Evolutionary conservation across 2,113 vertebrate genomes (phyloP).

Genomic region (Gracilinanus agilis): DNA sequence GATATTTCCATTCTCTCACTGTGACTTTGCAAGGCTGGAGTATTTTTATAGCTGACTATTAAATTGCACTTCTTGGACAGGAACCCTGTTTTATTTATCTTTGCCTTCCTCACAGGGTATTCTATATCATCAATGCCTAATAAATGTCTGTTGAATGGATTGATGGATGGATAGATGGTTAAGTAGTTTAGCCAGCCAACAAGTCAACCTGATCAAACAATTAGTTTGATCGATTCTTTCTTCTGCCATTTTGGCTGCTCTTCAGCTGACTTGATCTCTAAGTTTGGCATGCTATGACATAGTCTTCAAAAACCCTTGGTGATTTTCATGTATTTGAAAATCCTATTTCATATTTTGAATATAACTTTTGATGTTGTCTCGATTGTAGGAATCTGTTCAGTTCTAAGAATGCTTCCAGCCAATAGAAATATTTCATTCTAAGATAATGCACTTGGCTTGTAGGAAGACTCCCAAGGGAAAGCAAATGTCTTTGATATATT

Average conservation of each 20-base stretch:
- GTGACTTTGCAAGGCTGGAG: neutral
- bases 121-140: neutral
- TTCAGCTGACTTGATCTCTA: neutral
- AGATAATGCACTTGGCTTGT: constrained; percentile 66
- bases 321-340: constrained; percentile 44
- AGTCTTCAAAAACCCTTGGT: constrained; percentile 59
- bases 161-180: neutral
- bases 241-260: constrained; percentile 29
- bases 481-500: constrained; percentile 58
- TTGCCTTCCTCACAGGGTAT: neutral
- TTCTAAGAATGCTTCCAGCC: constrained; percentile 72
- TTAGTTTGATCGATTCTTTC: neutral
- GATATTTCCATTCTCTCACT: neutral
- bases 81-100: neutral
- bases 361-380: constrained; percentile 63
- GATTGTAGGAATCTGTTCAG: constrained; percentile 68
- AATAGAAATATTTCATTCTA: constrained; percentile 68
- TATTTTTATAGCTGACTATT: neutral
- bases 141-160: neutral
- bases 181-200: neutral
- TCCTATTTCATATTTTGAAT: neutral
- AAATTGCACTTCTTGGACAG: neutral
- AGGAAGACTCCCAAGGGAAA: constrained; percentile 52
- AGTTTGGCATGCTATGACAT: neutral
- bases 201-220: constrained; percentile 6